Base-by-base conservation (phyloP, 2,797 vertebrate genomes). In the Sebastes hubbsi region DNA sequence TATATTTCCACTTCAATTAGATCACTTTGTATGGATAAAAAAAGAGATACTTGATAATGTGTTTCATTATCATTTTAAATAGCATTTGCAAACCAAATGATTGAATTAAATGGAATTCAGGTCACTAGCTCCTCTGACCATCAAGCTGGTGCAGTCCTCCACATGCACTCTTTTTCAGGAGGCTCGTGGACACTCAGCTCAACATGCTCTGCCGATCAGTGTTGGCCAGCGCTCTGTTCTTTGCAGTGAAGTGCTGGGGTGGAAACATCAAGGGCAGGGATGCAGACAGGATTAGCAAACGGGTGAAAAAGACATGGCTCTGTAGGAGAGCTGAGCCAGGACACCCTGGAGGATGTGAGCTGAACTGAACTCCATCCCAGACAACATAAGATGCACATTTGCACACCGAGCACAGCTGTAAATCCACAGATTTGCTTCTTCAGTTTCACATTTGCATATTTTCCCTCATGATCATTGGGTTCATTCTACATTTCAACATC, bases 241-340 rank as follows among this genome's bases (percentile, higher is more conserved):
- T 77, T 81, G 69, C 74, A 62, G 75, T 52, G 9, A 30, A 75
- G 61, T 77, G 80, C 83, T 27, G 65, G 71, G 72, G 74, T 86
- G 82, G 81, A 88, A 90, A 91, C 80, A 86, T 87, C 82, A 88
- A 89, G 87, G 74, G 80, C 75, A 82, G 24, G 82, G 82, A 85
- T 81, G 81, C 87, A 88, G 88, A 89, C 86, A 88, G 90, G 87
- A 90, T 89, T 88, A 88, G 75, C 56, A 82, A 88, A 89, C 34
- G 78, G 80, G 59, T 83, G 65, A 66, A 85, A 82, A 88, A 88
- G 87, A 80, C 82, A 73, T 65, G 55, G 70, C 73, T 84, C 34
- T 64, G 64, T 65, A 68, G 83, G 77, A 72, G 73, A 82, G 84
- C 65, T 60, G 75, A 88, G 78, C 72, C 69, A 78, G 70, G 82